Percentiles rank a stretch among this genome's conserved stretches.
These are phyloP conservation scores for Asteroscopus sphinx DNA, from an alignment of 2,888 invertebrate species.

Conservation along the genomic window DNA sequence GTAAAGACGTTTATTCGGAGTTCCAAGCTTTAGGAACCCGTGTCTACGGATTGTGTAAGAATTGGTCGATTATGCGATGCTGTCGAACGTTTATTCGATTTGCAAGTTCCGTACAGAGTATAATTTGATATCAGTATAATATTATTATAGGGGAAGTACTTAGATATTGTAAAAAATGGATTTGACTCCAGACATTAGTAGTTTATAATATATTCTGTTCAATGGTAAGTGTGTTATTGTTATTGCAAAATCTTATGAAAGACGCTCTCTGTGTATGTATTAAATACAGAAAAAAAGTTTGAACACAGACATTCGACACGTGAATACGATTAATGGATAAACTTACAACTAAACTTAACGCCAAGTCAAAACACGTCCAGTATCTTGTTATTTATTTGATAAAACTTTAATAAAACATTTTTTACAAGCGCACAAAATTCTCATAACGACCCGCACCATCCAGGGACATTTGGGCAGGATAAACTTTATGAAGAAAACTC, in stretches of 20 bases:
- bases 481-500: slow-evolving; percentile 60
- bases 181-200: not conserved
- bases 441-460: slow-evolving; percentile 44
- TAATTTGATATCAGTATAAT: slow-evolving; percentile 12
- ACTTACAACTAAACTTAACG: not conserved
- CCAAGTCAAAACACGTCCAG: not conserved
- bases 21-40: slow-evolving; percentile 11
- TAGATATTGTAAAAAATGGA: not conserved
- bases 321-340: too few species aligned
- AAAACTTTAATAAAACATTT: slow-evolving; percentile 46
- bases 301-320: too few species aligned
- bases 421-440: slow-evolving; percentile 36
- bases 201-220: too few species aligned
- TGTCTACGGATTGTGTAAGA: slow-evolving; percentile 22
- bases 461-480: slow-evolving; percentile 42
- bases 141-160: not conserved
- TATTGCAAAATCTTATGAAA: too few species aligned
- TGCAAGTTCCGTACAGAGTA: slow-evolving; percentile 7
- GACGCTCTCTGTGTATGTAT: too few species aligned
- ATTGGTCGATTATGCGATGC: slow-evolving; percentile 4
- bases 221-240: too few species aligned
- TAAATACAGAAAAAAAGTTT: too few species aligned
- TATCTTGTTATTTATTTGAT: slow-evolving; percentile 24
- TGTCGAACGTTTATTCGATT: slow-evolving; percentile 26
- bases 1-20: slow-evolving; percentile 8